Percentiles rank a stretch among this genome's conserved stretches.
Evolutionary conservation across 2,888 invertebrate species (phyloP).

Genomic region (Geophilus truncorum): DNA sequence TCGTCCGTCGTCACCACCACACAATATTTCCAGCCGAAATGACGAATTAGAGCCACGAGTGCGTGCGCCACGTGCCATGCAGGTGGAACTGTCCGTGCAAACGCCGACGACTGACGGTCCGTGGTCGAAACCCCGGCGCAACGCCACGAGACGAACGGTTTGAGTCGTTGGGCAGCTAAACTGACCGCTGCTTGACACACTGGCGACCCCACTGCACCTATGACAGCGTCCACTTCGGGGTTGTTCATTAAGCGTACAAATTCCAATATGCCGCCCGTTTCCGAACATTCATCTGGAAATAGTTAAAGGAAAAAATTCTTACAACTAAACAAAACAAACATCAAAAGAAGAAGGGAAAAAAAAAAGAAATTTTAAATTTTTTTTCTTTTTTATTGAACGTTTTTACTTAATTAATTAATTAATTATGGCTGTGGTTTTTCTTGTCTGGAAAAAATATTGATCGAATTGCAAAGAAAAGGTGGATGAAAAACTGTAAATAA

Average conservation of each 20-base stretch:
- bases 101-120: constrained; percentile 28
- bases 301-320: not conserved
- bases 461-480: too few species aligned
- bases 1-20: constrained; percentile 36
- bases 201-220: constrained; percentile 34
- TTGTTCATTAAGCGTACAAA: constrained; percentile 34
- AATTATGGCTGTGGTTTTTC: too few species aligned
- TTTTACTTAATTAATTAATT: too few species aligned
- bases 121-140: constrained; percentile 34
- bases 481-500: too few species aligned
- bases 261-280: constrained; percentile 34
- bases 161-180: constrained; percentile 32
- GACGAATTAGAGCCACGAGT: constrained; percentile 36
- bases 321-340: too few species aligned
- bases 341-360: too few species aligned
- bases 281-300: constrained; percentile 35
- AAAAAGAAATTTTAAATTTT: too few species aligned
- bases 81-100: constrained; percentile 37
- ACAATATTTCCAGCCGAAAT: constrained; percentile 38
- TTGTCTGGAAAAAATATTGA: too few species aligned
- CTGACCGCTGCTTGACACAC: constrained; percentile 35
- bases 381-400: too few species aligned
- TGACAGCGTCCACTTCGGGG: constrained; percentile 32
- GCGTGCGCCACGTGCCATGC: constrained; percentile 35
- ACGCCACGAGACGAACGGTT: constrained; percentile 37